Evolutionary conservation across 2,113 vertebrate species (phyloP).

Genomic region (Alouatta palliata): DNA sequence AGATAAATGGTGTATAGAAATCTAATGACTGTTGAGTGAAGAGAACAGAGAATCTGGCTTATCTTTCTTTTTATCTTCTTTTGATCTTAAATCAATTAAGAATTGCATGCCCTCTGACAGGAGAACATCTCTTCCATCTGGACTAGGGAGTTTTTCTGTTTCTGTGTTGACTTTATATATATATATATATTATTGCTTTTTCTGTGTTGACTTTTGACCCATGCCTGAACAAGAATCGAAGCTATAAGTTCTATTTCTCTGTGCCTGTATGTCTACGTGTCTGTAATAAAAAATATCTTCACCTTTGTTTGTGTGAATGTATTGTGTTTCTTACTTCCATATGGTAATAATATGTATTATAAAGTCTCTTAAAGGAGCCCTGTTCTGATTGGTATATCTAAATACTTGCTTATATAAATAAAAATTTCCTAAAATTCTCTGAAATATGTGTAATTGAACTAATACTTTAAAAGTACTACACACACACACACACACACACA

Average conservation of each 20-base stretch:
- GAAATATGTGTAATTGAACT: neutral
- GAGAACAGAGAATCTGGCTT: constrained; percentile 13
- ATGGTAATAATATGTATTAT: neutral
- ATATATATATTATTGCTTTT: too few species aligned
- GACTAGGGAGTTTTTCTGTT: neutral
- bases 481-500: neutral
- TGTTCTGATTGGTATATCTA: neutral
- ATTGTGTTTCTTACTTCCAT: neutral
- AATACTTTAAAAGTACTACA: neutral
- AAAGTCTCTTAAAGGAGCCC: neutral
- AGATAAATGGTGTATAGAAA: constrained; percentile 49
- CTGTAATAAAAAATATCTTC: neutral
- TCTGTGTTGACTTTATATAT: neutral
- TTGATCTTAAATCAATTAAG: constrained; percentile 32
- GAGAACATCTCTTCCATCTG: constrained; percentile 17
- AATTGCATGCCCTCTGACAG: neutral
- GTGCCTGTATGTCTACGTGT: neutral
- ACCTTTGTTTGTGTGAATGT: neutral
- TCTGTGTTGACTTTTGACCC: neutral
- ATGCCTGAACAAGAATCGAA: neutral
- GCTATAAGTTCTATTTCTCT: neutral
- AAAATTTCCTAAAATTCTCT: neutral
- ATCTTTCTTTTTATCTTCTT: constrained; percentile 21
- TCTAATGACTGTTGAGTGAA: neutral
- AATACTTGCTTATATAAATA: constrained; percentile 17